Conservation (phyloP, 2,888 invertebrate species). For the Cephus pulcher region DNA sequence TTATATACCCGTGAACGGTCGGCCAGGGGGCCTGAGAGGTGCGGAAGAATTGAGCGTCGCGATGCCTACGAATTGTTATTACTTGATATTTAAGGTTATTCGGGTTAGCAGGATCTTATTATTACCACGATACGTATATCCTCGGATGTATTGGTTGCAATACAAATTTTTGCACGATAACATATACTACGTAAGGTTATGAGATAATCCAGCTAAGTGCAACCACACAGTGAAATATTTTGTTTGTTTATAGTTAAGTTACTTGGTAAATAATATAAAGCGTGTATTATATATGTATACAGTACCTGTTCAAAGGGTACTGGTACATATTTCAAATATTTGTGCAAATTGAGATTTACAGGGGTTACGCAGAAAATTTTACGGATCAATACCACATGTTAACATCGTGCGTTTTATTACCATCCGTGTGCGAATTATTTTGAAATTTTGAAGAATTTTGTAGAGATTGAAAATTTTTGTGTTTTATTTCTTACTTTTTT, state of each 20-base stretch:
- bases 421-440: neutral
- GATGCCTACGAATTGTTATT: too few species aligned
- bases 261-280: too few species aligned
- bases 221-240: neutral
- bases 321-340: neutral
- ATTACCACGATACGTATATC: too few species aligned
- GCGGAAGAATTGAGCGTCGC: too few species aligned
- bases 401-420: neutral
- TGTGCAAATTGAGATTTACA: neutral
- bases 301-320: neutral
- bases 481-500: neutral
- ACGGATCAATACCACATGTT: neutral
- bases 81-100: too few species aligned
- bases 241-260: neutral
- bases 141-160: too few species aligned
- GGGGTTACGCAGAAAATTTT: neutral
- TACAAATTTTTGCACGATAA: neutral
- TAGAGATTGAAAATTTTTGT: neutral
- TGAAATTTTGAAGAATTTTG: neutral
- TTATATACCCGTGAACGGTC: too few species aligned
- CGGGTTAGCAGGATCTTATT: too few species aligned
- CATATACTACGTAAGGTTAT: neutral
- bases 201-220: neutral
- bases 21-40: too few species aligned
- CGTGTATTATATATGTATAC: neutral